A percentile compares a stretch with the other conserved stretches of the same genome.
These are phyloP conservation scores for Ectemnius cavifrons DNA, from an alignment of 2,888 invertebrate species.

Conservation along the genomic window DNA sequence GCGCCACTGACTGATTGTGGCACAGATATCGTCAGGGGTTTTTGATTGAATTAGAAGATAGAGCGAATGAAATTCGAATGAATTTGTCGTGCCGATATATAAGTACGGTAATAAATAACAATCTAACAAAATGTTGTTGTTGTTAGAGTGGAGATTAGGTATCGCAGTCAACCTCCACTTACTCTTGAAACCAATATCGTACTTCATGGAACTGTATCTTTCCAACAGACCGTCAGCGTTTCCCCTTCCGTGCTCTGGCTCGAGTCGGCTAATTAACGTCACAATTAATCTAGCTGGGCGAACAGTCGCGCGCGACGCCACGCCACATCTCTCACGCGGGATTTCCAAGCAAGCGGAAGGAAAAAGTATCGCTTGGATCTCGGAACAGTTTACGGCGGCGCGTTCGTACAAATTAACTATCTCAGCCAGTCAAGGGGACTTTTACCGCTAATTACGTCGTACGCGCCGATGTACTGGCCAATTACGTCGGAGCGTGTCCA, in stretches of 20 bases:
- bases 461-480: slow-evolving; percentile 37
- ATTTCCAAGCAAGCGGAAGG: slow-evolving; percentile 17
- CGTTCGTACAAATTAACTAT: slow-evolving; percentile 52
- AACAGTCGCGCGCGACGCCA: slow-evolving; percentile 10
- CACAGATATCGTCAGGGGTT: no score
- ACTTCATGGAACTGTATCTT: background rate
- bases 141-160: background rate
- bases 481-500: slow-evolving; percentile 40
- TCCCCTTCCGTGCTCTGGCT: background rate
- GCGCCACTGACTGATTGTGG: no score
- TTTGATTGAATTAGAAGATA: no score
- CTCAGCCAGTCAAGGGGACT: slow-evolving; percentile 36
- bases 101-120: background rate
- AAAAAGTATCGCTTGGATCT: background rate
- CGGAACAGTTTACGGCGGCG: slow-evolving; percentile 24
- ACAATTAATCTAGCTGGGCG: slow-evolving; percentile 31
- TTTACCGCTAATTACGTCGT: slow-evolving; percentile 54
- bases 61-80: no score
- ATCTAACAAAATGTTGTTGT: background rate
- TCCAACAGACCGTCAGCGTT: background rate
- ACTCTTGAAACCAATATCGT: background rate
- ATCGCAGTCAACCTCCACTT: background rate
- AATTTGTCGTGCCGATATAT: no score
- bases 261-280: slow-evolving; percentile 37
- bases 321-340: slow-evolving; percentile 15